These are phyloP conservation scores for Mionectes olivaceus DNA, from an alignment of 2,797 vertebrate species.

Conservation along the genomic window DNA sequence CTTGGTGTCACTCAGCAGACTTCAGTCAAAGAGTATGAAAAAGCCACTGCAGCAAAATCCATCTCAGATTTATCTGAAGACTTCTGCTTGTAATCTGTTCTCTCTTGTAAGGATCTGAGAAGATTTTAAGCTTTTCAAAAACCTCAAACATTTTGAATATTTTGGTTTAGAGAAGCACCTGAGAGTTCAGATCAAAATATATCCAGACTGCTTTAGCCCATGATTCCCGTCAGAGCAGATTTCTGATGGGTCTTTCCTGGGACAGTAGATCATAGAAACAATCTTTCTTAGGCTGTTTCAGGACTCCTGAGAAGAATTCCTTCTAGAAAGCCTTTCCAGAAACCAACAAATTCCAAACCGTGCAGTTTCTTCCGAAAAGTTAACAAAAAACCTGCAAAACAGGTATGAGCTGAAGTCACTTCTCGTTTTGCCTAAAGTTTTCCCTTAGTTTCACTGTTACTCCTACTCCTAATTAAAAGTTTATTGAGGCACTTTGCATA, in stretches of 20 bases:
- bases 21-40: neutral
- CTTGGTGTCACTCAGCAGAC: constrained; percentile 31
- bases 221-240: neutral
- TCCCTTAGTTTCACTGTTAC: neutral
- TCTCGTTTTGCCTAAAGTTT: neutral
- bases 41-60: constrained; percentile 25
- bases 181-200: neutral
- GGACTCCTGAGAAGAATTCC: neutral
- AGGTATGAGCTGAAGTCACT: neutral
- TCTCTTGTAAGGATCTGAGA: constrained; percentile 26
- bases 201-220: neutral
- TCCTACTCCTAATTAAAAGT: constrained; percentile 53
- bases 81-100: constrained; percentile 33
- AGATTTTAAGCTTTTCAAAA: constrained; percentile 14
- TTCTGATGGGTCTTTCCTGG: neutral
- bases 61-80: constrained; percentile 35
- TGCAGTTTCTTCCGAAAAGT: neutral
- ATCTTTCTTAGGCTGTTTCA: neutral
- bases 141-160: constrained; percentile 16
- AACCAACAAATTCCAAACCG: neutral
- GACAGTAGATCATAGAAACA: neutral
- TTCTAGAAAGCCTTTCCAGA: neutral
- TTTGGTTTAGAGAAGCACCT: constrained; percentile 27
- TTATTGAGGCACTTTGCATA: constrained; percentile 44
- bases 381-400: neutral